Percentiles rank a stretch among this genome's conserved stretches.
These are phyloP conservation scores for Atherinosoma microstoma DNA, from an alignment of 2,797 vertebrate species.

Conservation along the genomic window DNA sequence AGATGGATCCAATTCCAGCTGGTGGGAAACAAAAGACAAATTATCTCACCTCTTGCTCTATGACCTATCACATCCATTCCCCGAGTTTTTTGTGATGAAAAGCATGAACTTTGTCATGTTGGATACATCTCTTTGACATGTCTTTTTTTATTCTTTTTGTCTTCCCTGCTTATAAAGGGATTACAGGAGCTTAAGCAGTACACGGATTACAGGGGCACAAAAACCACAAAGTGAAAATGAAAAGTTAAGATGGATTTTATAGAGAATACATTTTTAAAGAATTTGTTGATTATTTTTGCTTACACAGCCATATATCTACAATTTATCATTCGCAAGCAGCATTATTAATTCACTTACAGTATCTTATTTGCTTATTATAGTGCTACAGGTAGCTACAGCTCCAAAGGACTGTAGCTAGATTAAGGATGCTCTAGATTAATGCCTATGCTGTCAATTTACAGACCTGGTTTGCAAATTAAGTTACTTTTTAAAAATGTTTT, in stretches of 20 bases:
- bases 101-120: not conserved
- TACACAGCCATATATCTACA: too few relatives aligned
- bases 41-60: conserved; percentile 17
- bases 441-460: too few relatives aligned
- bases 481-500: too few relatives aligned
- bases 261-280: not conserved
- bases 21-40: conserved; percentile 14
- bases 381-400: too few relatives aligned
- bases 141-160: not conserved
- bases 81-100: conserved; percentile 2
- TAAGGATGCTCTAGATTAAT: too few relatives aligned
- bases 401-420: too few relatives aligned
- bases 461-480: too few relatives aligned
- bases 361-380: too few relatives aligned
- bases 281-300: not conserved
- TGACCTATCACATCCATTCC: conserved; percentile 8
- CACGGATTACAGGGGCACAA: not conserved
- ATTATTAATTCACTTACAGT: too few relatives aligned
- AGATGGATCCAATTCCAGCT: conserved; percentile 37
- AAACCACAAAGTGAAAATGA: conserved; percentile 11
- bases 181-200: not conserved
- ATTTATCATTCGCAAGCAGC: too few relatives aligned
- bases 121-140: not conserved
- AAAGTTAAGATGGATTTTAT: not conserved
- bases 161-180: not conserved